Conservation (phyloP, 2,113 vertebrate species). For the Phainopepla nitens region DNA sequence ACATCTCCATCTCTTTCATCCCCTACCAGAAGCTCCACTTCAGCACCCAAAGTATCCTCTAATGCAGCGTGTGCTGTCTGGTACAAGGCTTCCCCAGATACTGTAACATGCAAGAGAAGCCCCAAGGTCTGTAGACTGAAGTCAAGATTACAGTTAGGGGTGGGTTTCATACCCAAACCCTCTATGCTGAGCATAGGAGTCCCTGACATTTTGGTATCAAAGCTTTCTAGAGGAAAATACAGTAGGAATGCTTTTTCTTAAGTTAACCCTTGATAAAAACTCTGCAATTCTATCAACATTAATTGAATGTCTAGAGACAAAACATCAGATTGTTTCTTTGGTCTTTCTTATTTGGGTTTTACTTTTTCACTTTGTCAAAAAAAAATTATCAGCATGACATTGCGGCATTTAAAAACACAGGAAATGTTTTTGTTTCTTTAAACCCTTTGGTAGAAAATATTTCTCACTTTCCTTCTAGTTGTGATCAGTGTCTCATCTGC, state of each 20-base stretch:
- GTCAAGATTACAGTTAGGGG: not conserved
- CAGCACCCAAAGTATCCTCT: not conserved
- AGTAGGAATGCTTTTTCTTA: not conserved
- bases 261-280: not conserved
- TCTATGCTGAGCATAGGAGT: not conserved
- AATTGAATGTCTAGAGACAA: not conserved
- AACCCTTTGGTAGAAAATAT: not conserved
- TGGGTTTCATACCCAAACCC: not conserved
- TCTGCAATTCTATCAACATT: not conserved
- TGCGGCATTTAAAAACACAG: not conserved
- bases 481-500: not conserved
- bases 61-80: not conserved
- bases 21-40: not conserved
- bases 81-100: not conserved
- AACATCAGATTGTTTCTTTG: not conserved
- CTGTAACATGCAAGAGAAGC: not conserved
- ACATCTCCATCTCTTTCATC: conserved; percentile 39
- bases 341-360: not conserved
- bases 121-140: not conserved
- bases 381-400: not conserved
- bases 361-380: not conserved
- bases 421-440: not conserved
- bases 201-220: not conserved
- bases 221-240: not conserved
- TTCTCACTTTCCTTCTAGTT: not conserved